phyloP scores from a whole-genome alignment of 1,140 invertebrate species.

The Homarus americanus region DNA sequence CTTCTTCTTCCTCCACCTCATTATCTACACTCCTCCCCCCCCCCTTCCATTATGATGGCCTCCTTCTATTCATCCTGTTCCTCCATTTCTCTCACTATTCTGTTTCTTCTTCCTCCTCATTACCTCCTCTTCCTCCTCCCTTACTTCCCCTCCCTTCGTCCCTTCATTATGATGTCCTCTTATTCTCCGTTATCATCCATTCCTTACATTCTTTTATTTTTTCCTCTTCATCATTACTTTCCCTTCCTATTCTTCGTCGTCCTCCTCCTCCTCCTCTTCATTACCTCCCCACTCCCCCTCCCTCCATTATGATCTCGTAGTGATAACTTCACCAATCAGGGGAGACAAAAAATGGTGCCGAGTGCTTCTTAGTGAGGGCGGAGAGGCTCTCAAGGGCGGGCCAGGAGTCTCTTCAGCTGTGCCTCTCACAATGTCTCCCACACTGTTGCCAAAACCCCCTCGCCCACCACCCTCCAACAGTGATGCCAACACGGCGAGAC shows the following conservation, averaged over 20 bases:
- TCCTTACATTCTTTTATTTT: not conserved
- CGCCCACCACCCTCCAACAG: not conserved
- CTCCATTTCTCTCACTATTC: not conserved
- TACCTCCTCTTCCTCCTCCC: not conserved
- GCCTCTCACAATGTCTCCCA: not conserved
- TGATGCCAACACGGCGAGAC: conserved; percentile 15
- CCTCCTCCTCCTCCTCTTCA: not conserved
- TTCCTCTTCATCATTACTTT: not conserved
- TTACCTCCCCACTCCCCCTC: not conserved
- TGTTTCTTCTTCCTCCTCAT: not conserved
- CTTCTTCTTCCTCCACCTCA: no score
- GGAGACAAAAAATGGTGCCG: conserved; percentile 24
- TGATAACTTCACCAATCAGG: conserved; percentile 42
- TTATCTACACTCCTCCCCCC: no score
- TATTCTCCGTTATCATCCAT: not conserved
- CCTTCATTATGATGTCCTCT: not conserved
- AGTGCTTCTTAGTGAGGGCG: conserved; percentile 34
- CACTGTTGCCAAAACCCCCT: not conserved
- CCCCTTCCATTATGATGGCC: no score
- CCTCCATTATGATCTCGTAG: conserved; percentile 36
- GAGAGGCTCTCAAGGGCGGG: conserved; percentile 10
- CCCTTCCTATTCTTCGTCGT: not conserved
- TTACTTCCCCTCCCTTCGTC: not conserved
- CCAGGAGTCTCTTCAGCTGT: not conserved
- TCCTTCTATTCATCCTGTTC: not conserved